A percentile compares a stretch with the other conserved stretches of the same genome.
Conservation (phyloP, 1,140 invertebrate species). For the Diabrotica virgifera region DNA sequence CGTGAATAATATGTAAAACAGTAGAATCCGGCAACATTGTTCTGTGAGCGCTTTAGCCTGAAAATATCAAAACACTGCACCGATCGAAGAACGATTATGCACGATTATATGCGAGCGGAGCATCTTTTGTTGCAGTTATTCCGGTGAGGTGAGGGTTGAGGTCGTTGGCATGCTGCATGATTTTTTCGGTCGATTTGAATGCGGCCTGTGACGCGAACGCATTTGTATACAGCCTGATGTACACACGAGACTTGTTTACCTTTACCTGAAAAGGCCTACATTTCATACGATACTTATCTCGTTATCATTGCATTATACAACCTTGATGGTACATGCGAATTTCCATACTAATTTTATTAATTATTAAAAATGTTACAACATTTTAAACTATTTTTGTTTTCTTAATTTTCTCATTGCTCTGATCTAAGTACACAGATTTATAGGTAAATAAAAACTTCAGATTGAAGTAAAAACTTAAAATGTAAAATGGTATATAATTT, state of each 20-base stretch:
- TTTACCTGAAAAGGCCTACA: not conserved
- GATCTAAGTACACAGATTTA: no score
- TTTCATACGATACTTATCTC: not conserved
- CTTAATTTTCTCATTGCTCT: no score
- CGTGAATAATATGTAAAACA: not conserved
- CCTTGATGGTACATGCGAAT: not conserved
- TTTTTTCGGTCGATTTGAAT: constrained; percentile 27
- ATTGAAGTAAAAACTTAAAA: no score
- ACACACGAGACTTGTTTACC: not conserved
- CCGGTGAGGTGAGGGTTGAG: constrained; percentile 21
- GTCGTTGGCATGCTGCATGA: constrained; percentile 18
- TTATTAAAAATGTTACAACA: no score
- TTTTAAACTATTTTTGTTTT: no score
- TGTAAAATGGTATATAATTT: no score
- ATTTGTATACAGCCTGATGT: not conserved
- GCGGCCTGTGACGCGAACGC: constrained; percentile 1
- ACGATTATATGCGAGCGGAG: not conserved
- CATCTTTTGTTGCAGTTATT: constrained; percentile 22
- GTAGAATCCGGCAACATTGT: not conserved
- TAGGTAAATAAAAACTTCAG: no score
- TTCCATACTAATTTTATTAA: no score
- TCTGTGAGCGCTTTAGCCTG: not conserved
- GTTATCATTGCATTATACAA: not conserved
- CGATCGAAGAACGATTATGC: constrained; percentile 20
- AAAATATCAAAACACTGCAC: constrained; percentile 1